A percentile compares a stretch with the other conserved stretches of the same genome.
Evolutionary conservation across 2,113 vertebrate species (phyloP).

Genomic region (Jacana jacana): DNA sequence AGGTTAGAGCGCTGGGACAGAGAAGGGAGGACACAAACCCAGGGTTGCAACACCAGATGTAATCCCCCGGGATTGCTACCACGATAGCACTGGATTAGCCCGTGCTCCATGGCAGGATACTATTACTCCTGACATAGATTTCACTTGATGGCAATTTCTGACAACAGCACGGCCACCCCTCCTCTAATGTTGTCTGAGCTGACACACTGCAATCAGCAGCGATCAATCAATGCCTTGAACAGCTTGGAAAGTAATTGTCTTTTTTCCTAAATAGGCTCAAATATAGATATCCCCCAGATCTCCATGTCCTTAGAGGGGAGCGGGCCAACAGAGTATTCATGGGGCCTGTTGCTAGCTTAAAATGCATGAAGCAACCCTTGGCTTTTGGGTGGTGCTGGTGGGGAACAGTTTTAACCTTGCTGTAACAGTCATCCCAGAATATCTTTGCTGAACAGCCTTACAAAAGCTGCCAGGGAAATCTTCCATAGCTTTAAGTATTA

Average conservation of each 20-base stretch:
- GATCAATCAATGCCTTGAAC: too few species aligned
- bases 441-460: not conserved
- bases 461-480: slow-evolving; percentile 34
- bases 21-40: not conserved
- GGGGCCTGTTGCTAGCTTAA: not conserved
- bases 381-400: not conserved
- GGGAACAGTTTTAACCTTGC: not conserved
- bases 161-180: not conserved
- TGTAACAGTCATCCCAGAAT: not conserved
- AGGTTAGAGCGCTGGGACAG: not conserved
- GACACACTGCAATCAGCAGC: not conserved
- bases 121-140: not conserved
- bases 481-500: slow-evolving; percentile 3
- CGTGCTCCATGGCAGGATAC: not conserved
- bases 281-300: not conserved
- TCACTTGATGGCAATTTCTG: not conserved
- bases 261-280: not conserved
- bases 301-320: rapidly evolving
- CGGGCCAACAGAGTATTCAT: not conserved
- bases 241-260: not conserved
- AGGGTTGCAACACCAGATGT: not conserved
- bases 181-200: not conserved
- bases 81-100: not conserved
- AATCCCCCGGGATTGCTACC: not conserved
- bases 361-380: not conserved